Evolutionary conservation across 2,113 vertebrate genomes (phyloP).

Genomic region (Lucifuga dentata): DNA sequence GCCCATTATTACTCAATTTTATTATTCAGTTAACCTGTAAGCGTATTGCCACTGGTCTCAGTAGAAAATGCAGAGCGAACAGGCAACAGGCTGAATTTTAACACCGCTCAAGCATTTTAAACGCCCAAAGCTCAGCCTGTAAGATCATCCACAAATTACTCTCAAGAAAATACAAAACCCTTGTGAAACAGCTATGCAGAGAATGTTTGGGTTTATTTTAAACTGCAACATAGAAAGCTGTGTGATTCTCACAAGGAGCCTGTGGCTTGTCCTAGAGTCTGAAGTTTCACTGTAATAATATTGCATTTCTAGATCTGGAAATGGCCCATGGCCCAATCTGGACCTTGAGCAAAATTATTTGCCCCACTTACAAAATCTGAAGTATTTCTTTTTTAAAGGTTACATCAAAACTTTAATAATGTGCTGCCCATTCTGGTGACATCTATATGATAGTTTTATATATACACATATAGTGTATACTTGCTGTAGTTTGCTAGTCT

Average conservation of each 20-base stretch:
- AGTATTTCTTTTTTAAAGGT: too few relatives aligned
- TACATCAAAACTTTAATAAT: too few relatives aligned
- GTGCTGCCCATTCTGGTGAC: too few relatives aligned
- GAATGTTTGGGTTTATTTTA: conserved; percentile 15
- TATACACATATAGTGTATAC: too few relatives aligned
- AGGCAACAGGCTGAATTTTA: conserved; percentile 28
- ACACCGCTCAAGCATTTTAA: conserved; percentile 26
- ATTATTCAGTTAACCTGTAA: conserved; percentile 70
- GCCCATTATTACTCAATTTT: conserved; percentile 64
- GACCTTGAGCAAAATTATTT: too few relatives aligned
- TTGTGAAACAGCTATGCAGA: conserved; percentile 27
- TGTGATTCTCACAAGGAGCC: neutral
- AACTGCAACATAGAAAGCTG: neutral
- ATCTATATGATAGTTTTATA: too few relatives aligned
- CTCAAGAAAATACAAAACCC: conserved; percentile 32
- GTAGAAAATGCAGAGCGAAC: conserved; percentile 75
- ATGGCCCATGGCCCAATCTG: too few relatives aligned
- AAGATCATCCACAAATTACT: conserved; percentile 35
- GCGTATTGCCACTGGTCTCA: conserved; percentile 70
- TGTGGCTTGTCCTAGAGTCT: neutral
- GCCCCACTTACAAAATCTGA: too few relatives aligned
- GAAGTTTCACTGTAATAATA: too few relatives aligned
- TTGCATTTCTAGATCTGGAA: too few relatives aligned
- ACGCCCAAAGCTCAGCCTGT: conserved; percentile 48
- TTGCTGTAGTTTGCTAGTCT: too few relatives aligned